Conservation (phyloP, 2,797 vertebrate species). For the Falco berigora region DNA sequence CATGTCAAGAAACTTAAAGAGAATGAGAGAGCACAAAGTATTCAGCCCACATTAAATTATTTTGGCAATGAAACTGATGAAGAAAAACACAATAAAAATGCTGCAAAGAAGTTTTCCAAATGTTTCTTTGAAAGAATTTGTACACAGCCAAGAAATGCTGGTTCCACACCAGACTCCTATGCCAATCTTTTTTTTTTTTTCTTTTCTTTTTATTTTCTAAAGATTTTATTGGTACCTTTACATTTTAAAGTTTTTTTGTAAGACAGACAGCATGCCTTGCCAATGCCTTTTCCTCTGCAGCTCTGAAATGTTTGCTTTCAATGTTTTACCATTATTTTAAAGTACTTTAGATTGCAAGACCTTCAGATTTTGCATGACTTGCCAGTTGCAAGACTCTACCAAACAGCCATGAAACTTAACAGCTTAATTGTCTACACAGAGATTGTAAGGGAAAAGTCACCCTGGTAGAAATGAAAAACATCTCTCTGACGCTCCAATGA, state of each 20-base stretch:
- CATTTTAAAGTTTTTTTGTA: background rate
- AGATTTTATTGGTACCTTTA: conserved; percentile 2
- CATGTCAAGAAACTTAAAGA: background rate
- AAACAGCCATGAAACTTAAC: background rate
- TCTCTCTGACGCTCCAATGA: background rate
- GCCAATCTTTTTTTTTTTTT: conserved; percentile 1
- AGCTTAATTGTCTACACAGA: background rate
- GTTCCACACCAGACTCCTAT: background rate
- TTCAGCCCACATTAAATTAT: background rate
- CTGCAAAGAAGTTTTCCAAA: conserved; percentile 41
- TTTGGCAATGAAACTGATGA: conserved; percentile 28
- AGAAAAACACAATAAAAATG: conserved; percentile 33
- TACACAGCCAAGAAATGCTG: conserved; percentile 21
- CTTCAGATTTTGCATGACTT: background rate
- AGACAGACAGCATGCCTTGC: background rate
- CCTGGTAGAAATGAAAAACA: background rate
- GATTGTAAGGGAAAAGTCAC: background rate
- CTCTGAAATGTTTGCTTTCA: background rate
- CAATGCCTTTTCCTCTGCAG: background rate
- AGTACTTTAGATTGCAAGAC: background rate
- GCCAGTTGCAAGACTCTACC: background rate
- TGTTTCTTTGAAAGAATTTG: conserved; percentile 46
- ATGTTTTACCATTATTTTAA: background rate
- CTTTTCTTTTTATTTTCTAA: background rate
- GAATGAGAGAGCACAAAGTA: background rate